Evolutionary conservation across 2,888 invertebrate species (phyloP).

Genomic region (Anagyrus pseudococci): DNA sequence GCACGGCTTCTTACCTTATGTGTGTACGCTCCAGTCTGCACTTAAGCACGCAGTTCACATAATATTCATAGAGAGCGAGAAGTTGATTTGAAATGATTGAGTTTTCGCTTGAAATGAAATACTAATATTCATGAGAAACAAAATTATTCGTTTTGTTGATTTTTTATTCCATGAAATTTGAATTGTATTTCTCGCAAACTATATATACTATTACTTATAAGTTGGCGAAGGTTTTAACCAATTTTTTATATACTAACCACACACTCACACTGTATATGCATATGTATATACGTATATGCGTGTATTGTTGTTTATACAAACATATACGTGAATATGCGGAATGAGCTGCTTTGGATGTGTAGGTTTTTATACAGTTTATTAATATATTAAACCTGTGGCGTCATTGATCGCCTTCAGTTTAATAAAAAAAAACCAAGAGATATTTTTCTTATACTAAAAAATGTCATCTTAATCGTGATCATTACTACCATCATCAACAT

Average conservation of each 20-base stretch:
- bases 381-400: no score
- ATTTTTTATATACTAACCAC: neutral
- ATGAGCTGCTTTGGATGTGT: slow-evolving; percentile 63
- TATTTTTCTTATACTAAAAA: slow-evolving; percentile 27
- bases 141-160: neutral
- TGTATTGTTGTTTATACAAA: no score
- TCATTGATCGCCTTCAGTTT: no score
- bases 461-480: slow-evolving; percentile 32
- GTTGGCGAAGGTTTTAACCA: slow-evolving; percentile 8
- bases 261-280: slow-evolving; percentile 4
- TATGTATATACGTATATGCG: slow-evolving; percentile 30
- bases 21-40: slow-evolving; percentile 13
- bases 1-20: slow-evolving; percentile 9
- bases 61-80: slow-evolving; percentile 23
- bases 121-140: neutral
- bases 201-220: neutral
- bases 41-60: slow-evolving; percentile 23
- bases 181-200: slow-evolving; percentile 19
- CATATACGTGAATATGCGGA: slow-evolving; percentile 26
- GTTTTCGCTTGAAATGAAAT: neutral
- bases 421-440: slow-evolving; percentile 28
- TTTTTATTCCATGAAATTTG: neutral
- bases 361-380: slow-evolving; percentile 65
- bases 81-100: slow-evolving; percentile 14
- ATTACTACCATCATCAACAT: slow-evolving; percentile 24